These are phyloP conservation scores for Dyspetes luteomarginatus DNA, from an alignment of 2,888 invertebrate species.

Conservation along the genomic window DNA sequence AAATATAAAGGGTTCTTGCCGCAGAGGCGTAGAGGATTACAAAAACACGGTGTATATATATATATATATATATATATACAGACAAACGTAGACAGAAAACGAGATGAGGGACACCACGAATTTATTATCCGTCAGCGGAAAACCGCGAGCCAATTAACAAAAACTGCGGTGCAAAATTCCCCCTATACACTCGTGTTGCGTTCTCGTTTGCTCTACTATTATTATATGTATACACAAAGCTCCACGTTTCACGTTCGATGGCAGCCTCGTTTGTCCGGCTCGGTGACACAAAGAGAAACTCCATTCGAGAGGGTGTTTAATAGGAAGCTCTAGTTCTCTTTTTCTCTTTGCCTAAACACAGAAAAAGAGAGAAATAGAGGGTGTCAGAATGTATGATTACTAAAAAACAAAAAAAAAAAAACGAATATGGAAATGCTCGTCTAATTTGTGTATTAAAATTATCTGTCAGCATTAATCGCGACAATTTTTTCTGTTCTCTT, in stretches of 20 bases:
- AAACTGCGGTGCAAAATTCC: conserved; percentile 23
- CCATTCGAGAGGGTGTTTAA: conserved; percentile 26
- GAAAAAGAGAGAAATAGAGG: background rate
- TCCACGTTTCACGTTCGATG: conserved; percentile 29
- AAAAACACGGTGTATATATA: background rate
- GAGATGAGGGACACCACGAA: conserved; percentile 7
- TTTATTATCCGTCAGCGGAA: conserved; percentile 52
- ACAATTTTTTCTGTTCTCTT: too few species aligned
- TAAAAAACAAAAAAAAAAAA: background rate
- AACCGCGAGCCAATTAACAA: conserved; percentile 56
- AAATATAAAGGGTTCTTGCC: background rate
- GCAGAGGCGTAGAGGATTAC: background rate
- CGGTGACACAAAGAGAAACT: conserved; percentile 30
- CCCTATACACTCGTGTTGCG: conserved; percentile 2
- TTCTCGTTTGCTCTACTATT: conserved; percentile 8
- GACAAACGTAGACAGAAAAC: background rate
- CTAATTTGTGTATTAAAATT: too few species aligned
- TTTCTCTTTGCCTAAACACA: background rate
- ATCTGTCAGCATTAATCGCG: too few species aligned
- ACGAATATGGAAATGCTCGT: background rate
- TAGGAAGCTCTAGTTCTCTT: conserved; percentile 8
- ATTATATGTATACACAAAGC: background rate
- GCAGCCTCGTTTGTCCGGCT: conserved; percentile 21
- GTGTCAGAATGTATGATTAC: background rate
- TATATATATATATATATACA: background rate